Percentiles rank a stretch among this genome's conserved stretches.
These are phyloP conservation scores for Anomalospiza imberbis DNA, from an alignment of 2,797 vertebrate genomes.

Conservation along the genomic window DNA sequence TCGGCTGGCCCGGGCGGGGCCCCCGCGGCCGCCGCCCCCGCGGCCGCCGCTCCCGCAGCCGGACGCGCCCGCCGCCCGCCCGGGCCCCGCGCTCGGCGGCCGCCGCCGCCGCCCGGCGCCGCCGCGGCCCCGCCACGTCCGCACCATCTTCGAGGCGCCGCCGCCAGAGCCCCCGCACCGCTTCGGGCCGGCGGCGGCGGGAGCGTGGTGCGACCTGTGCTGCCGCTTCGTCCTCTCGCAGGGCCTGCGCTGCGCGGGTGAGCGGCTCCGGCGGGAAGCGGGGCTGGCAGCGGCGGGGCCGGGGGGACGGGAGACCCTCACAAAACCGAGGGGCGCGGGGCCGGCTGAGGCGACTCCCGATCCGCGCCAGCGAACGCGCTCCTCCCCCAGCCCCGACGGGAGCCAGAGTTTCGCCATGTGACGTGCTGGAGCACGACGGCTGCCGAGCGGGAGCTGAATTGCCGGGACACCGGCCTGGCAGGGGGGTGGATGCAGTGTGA, in stretches of 20 bases:
- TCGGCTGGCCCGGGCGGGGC: background rate
- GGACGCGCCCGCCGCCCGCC: background rate
- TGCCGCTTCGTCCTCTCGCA: slow-evolving; percentile 47
- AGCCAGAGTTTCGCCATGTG: background rate
- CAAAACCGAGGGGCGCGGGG: no score
- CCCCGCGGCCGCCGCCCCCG: background rate
- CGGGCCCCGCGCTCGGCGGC: background rate
- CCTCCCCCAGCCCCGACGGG: background rate
- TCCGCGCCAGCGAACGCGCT: rapidly evolving
- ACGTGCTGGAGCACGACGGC: background rate
- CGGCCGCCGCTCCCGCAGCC: background rate
- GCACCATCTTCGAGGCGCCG: slow-evolving; percentile 37
- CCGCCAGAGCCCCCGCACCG: background rate
- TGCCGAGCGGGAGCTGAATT: background rate
- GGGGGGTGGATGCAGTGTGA: rapidly evolving
- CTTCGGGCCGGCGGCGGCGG: slow-evolving; percentile 19
- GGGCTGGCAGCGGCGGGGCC: background rate
- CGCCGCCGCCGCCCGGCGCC: background rate
- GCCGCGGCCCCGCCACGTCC: slow-evolving; percentile 15
- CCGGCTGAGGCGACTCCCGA: rapidly evolving
- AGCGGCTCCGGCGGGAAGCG: background rate
- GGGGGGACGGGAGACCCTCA: background rate
- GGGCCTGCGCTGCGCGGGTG: slow-evolving; percentile 47
- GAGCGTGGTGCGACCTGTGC: slow-evolving; percentile 59
- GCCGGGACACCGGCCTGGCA: background rate